A percentile compares a stretch with the other conserved stretches of the same genome.
phyloP scores from a whole-genome alignment of 2,113 vertebrate genomes.

The Perca flavescens region DNA sequence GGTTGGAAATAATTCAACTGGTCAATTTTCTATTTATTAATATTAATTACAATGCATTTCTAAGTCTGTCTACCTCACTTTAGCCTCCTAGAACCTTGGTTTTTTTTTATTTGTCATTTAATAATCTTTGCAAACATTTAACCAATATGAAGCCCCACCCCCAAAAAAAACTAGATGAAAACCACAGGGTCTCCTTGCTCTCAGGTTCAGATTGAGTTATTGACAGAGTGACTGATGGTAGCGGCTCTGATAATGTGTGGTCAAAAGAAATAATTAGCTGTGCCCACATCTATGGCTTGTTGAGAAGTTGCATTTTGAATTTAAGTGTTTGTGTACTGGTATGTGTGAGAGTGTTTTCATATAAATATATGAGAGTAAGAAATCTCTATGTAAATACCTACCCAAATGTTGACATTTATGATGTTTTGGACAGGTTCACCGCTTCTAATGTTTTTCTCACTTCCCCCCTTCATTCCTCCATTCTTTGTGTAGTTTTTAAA shows the following conservation, averaged over 20 bases:
- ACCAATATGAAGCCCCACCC: constrained; percentile 51
- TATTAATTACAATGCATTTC: constrained; percentile 79
- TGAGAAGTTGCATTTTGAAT: constrained; percentile 76
- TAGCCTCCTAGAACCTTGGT: constrained; percentile 73
- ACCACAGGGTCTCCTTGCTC: constrained; percentile 82
- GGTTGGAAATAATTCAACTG: constrained; percentile 79
- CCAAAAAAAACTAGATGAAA: constrained; percentile 67
- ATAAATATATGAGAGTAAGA: constrained; percentile 81
- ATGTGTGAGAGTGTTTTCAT: constrained; percentile 81
- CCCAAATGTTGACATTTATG: constrained; percentile 82
- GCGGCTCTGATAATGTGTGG: constrained; percentile 71
- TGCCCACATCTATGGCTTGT: constrained; percentile 75
- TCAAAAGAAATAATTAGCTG: constrained; percentile 70
- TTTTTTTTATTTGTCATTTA: constrained; percentile 68
- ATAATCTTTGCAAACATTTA: constrained; percentile 69
- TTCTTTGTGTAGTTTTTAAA: constrained; percentile 82
- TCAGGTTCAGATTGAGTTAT: constrained; percentile 81
- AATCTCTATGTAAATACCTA: constrained; percentile 83
- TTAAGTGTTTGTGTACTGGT: constrained; percentile 80
- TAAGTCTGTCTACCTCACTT: constrained; percentile 86
- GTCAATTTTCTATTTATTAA: constrained; percentile 83
- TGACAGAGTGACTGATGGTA: constrained; percentile 78
- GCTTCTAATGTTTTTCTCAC: constrained; percentile 81
- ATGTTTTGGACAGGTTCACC: constrained; percentile 85
- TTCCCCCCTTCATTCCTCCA: constrained; percentile 73